Evolutionary conservation across 1,140 invertebrate species (phyloP).

Genomic region (Temnothorax longispinosus): DNA sequence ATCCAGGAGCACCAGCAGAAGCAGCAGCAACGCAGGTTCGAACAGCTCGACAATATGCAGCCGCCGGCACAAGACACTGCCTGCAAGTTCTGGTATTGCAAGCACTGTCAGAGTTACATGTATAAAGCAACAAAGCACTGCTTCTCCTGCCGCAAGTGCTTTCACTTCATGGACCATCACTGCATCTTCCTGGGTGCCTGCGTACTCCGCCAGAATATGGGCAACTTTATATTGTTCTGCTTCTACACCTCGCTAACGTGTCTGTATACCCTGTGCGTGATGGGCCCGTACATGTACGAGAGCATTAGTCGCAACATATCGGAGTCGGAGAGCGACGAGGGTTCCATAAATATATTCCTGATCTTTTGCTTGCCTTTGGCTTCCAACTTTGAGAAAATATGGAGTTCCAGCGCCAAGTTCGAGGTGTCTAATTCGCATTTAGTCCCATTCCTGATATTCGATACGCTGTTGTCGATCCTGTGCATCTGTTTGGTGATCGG

Average conservation of each 20-base stretch:
- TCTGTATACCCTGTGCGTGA: conserved; percentile 71
- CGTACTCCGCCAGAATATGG: conserved; percentile 77
- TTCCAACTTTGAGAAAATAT: too few species aligned
- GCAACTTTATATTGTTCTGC: conserved; percentile 79
- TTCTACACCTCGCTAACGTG: conserved; percentile 77
- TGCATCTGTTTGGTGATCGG: conserved; percentile 72
- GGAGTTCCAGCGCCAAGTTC: neutral
- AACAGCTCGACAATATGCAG: neutral
- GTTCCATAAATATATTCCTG: conserved; percentile 71
- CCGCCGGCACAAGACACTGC: neutral
- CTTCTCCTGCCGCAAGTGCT: conserved; percentile 75
- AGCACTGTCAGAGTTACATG: conserved; percentile 74
- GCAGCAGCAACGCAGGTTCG: neutral
- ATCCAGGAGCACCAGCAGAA: neutral
- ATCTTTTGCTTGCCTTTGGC: conserved; percentile 78
- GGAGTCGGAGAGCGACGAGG: conserved; percentile 62
- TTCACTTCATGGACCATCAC: conserved; percentile 78
- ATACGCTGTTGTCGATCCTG: conserved; percentile 72
- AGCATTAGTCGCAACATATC: conserved; percentile 68
- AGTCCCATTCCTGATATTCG: conserved; percentile 74
- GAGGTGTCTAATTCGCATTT: conserved; percentile 37
- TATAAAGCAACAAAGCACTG: conserved; percentile 76
- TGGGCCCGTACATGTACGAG: conserved; percentile 76
- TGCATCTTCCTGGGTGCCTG: conserved; percentile 79
- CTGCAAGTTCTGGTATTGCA: conserved; percentile 78